Evolutionary conservation across 2,113 vertebrate genomes (phyloP), one percentile per base, ranked within the genome.

Genomic region (Hymenochirus boettgeri): DNA sequence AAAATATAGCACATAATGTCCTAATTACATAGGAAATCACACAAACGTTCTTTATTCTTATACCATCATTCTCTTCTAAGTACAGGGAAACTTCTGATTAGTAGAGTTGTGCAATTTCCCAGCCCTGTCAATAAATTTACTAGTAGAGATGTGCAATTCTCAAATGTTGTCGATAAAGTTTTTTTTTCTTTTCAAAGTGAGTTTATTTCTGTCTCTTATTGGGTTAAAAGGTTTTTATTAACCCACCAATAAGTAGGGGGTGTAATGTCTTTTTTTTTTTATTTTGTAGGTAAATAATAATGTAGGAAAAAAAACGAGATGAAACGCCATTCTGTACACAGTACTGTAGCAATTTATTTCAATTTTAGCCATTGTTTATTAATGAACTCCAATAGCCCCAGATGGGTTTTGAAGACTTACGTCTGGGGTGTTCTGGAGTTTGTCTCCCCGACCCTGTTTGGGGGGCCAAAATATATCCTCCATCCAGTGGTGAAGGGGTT

Each of bases 301-400:
- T 79, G 74, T 69, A 77, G 47, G 35, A 33, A n/a, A 12, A 31
- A 17, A 12, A 66, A 45, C 18, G 19, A 35, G 78, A 83, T 57
- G 84, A 76, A 77, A 85, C 85, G 86, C 85, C 84, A 83, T 84
- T 85, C 71, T 87, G 69, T 91, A 92, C 91, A 93, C 83, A 54
- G 92, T 91, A 93, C 91, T 93, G 91, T 94, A 93, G 89, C 86
- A 87, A 84, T 86, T 84, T 56, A 76, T 89, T 91, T 89, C 85
- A 88, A 86, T 86, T 83, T 82, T 85, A 80, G 77, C 75, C 77
- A 83, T 83, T 76, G 84, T 82, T 85, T 86, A 74, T 87, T 85
- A 81, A 86, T 83, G 83, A 83, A 87, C 89, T 86, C 83, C 86
- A 85, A 35, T 33, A 29, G 56, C 56, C 7, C 65, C 56, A 22